Percentiles rank a stretch among this genome's conserved stretches.
These are phyloP conservation scores for Brachynemurus nebulosus DNA, from an alignment of 2,888 invertebrate genomes.

Conservation along the genomic window DNA sequence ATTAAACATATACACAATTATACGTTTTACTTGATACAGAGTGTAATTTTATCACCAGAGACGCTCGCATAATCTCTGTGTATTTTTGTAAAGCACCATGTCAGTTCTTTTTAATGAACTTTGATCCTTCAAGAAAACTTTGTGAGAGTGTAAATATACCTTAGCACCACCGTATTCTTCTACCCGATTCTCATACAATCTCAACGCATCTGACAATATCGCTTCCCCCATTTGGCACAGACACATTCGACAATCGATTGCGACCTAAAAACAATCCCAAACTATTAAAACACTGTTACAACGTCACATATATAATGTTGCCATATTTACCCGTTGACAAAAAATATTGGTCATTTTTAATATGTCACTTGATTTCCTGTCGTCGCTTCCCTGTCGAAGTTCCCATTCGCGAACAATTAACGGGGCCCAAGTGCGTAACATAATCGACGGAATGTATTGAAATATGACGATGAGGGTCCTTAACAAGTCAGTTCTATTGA, in stretches of 20 bases:
- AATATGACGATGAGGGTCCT: background rate
- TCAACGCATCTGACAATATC: background rate
- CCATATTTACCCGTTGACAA: too few species aligned
- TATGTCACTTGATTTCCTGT: background rate
- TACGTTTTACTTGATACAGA: too few species aligned
- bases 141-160: too few species aligned
- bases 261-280: background rate
- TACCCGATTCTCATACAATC: background rate
- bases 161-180: slow-evolving; percentile 1
- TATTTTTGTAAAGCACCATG: too few species aligned
- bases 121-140: too few species aligned
- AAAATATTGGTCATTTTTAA: background rate
- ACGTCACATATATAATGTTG: too few species aligned
- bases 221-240: background rate
- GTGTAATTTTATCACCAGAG: too few species aligned
- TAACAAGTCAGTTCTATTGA: background rate
- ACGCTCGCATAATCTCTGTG: too few species aligned
- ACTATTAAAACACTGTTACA: background rate
- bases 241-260: background rate
- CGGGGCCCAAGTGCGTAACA: background rate
- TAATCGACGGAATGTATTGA: background rate
- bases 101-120: too few species aligned
- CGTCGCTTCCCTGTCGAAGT: too few species aligned
- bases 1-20: too few species aligned
- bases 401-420: background rate